A percentile compares a stretch with the other conserved stretches of the same genome.
phyloP scores from a whole-genome alignment of 2,888 invertebrate genomes.

The Phyto melanocephala region DNA sequence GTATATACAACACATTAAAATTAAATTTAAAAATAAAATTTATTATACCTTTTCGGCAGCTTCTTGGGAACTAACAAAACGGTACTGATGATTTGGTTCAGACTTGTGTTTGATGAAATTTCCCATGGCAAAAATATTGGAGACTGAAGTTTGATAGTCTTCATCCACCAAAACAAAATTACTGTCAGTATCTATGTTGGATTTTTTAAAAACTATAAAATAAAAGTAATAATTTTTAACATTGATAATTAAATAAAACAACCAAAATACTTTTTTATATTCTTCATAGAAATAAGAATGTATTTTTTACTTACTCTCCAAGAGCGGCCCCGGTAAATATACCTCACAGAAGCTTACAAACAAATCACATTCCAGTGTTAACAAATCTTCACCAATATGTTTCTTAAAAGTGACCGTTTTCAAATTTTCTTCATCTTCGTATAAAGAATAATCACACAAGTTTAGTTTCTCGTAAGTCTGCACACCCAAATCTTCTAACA shows the following conservation, averaged over 20 bases:
- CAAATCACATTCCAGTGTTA: conserved; percentile 68
- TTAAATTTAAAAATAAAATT: neutral
- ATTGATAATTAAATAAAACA: too few relatives aligned
- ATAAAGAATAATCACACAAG: conserved; percentile 50
- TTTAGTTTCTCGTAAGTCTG: conserved; percentile 57
- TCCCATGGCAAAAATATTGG: conserved; percentile 70
- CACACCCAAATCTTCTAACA: conserved; percentile 70
- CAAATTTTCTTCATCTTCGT: conserved; percentile 56
- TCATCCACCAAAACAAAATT: conserved; percentile 67
- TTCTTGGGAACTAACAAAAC: conserved; percentile 66
- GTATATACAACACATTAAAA: too few relatives aligned
- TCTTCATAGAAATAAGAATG: too few relatives aligned
- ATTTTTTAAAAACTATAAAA: conserved; percentile 44
- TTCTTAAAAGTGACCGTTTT: conserved; percentile 66
- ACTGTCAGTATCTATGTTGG: conserved; percentile 47
- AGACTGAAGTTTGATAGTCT: conserved; percentile 68
- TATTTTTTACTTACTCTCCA: conserved; percentile 34
- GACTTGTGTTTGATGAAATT: conserved; percentile 54
- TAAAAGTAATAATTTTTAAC: neutral
- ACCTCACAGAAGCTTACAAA: conserved; percentile 70
- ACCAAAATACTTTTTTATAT: too few relatives aligned
- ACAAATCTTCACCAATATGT: neutral
- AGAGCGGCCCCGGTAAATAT: conserved; percentile 11
- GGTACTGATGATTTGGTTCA: conserved; percentile 69
- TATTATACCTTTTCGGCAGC: conserved; percentile 69